These are phyloP conservation scores for Drosophila hydei DNA, from an alignment of 1,140 invertebrate genomes.

Conservation along the genomic window DNA sequence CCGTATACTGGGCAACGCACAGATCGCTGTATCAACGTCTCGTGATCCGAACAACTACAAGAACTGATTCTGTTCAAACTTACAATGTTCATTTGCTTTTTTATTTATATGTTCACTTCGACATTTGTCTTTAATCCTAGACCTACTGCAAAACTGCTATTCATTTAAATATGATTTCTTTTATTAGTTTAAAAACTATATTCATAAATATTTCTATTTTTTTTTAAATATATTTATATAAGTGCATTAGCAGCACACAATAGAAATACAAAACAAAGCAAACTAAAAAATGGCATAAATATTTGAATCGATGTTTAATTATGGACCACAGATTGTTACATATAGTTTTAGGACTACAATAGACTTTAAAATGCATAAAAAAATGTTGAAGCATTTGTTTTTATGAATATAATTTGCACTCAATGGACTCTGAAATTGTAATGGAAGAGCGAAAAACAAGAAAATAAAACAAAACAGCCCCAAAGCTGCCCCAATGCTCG, in stretches of 20 bases:
- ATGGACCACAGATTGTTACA: background rate
- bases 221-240: too few relatives aligned
- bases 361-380: background rate
- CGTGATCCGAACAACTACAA: too few relatives aligned
- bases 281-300: background rate
- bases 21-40: too few relatives aligned
- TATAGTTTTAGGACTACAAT: background rate
- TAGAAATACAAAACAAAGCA: background rate
- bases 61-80: too few relatives aligned
- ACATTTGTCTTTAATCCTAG: background rate
- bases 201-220: too few relatives aligned
- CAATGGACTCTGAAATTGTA: conserved; percentile 6
- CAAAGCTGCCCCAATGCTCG: conserved; percentile 13
- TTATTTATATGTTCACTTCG: too few relatives aligned
- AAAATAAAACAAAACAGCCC: conserved; percentile 11
- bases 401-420: conserved; percentile 13
- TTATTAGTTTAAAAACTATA: too few relatives aligned
- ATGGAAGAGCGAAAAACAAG: conserved; percentile 6
- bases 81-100: too few relatives aligned
- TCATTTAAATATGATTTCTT: too few relatives aligned
- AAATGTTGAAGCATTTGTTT: conserved; percentile 12
- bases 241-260: too few relatives aligned
- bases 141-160: too few relatives aligned
- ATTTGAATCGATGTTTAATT: conserved; percentile 1
- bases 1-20: too few relatives aligned